Evolutionary conservation across 2,113 vertebrate genomes (phyloP).

Genomic region (Leucosticte australis): DNA sequence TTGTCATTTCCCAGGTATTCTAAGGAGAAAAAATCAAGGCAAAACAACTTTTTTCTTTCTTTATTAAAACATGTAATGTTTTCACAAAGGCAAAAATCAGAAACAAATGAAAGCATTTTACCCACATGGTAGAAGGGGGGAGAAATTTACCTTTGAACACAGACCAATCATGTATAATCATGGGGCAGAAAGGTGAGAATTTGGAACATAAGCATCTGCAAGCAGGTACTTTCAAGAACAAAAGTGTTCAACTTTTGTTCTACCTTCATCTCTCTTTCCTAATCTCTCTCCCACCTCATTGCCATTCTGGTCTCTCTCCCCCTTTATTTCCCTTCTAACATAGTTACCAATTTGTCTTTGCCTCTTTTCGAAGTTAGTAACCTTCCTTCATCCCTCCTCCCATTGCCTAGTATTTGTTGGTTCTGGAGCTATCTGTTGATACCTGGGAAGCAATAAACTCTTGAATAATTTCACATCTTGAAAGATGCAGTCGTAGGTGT

Average conservation of each 20-base stretch:
- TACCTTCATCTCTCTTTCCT: background rate
- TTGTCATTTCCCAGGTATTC: background rate
- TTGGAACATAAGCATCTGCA: background rate
- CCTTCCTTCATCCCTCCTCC: background rate
- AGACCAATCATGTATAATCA: background rate
- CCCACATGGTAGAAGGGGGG: background rate
- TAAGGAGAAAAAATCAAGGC: background rate
- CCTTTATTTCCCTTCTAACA: background rate
- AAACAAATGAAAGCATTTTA: background rate
- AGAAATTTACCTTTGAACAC: background rate
- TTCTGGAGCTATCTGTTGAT: background rate
- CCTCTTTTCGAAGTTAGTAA: background rate
- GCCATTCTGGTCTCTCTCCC: background rate
- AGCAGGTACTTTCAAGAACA: background rate
- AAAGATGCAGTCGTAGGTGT: rapidly evolving
- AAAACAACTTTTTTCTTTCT: background rate
- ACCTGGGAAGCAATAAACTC: background rate
- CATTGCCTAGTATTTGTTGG: background rate
- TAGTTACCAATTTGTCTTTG: background rate
- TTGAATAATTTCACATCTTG: background rate
- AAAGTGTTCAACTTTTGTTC: background rate
- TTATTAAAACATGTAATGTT: background rate
- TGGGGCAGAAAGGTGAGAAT: background rate
- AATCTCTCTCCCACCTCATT: background rate
- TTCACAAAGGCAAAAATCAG: background rate